phyloP scores from a whole-genome alignment of 2,888 invertebrate genomes.

The Netelia fuscicornis region DNA sequence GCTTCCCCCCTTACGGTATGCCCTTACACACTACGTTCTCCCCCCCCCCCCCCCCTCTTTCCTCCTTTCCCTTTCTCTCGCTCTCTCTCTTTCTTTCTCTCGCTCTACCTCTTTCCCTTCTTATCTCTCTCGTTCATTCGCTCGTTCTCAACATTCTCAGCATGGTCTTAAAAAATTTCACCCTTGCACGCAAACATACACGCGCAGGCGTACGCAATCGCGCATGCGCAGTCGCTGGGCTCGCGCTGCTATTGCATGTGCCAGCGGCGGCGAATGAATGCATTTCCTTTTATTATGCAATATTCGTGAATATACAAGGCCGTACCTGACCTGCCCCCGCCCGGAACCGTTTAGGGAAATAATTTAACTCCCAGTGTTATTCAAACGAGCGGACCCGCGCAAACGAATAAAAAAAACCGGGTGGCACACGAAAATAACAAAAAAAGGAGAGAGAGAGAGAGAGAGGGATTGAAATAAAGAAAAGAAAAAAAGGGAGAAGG shows the following conservation, averaged over 20 bases:
- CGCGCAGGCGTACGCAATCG: constrained; percentile 11
- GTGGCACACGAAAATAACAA: constrained; percentile 30
- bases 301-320: constrained; percentile 75
- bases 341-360: constrained; percentile 84
- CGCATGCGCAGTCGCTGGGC: constrained; percentile 1
- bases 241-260: background rate
- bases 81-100: background rate
- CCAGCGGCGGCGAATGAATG: constrained; percentile 67
- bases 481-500: constrained; percentile 8
- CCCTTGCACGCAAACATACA: constrained; percentile 6
- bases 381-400: constrained; percentile 83
- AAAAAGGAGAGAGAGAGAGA: constrained; percentile 53
- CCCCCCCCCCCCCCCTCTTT: background rate
- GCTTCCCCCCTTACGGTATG: constrained; percentile 39
- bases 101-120: background rate
- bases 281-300: constrained; percentile 83
- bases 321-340: constrained; percentile 77
- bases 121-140: background rate
- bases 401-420: constrained; percentile 66
- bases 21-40: constrained; percentile 27
- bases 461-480: constrained; percentile 38
- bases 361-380: constrained; percentile 83
- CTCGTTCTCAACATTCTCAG: constrained; percentile 29
- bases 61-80: background rate
- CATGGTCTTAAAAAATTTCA: constrained; percentile 28